Base-by-base conservation (phyloP, 2,113 vertebrate species). In the Cercocebus atys region DNA sequence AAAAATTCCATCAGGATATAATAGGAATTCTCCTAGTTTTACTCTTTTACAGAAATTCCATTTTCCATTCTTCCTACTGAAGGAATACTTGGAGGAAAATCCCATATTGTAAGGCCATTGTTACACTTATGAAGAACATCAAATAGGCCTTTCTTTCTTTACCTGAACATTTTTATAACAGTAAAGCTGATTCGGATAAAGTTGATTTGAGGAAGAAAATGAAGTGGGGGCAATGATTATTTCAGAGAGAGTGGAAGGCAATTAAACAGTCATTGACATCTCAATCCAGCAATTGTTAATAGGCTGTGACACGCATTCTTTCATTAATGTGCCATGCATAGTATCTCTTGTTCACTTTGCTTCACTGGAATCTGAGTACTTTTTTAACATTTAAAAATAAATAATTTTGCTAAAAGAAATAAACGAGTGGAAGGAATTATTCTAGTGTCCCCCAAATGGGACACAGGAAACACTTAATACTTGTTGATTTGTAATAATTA, bases 371-470 rank as follows among this genome's bases (percentile, higher is more conserved):
- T 59, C 78, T 68, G 73, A 76, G 45, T 32, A 68, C 23, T 87
- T 86, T n/a, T 94, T 95, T 83, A 90, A 90, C 13, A 47, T 79
- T 82, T 89, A 57, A 95, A 88, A 93, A 92, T 38, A 87, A 85
- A 61, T 64, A 68, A 47, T 30, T n/a, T 61, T 93, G 40, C 35
- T 80, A 43, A 80, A 85, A 83, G 47, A 93, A 81, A 90, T 70
- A 94, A 35, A 40, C 2, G 7, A 64, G 35, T n/a, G 61, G 8
- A 32, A 57, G 47, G 83, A 89, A 91, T 30, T 47, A 52, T 20
- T 80, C 68, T 25, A 57, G 43, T 64, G 61, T 64, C 12, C 25
- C 61, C 72, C 52, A 64, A 25, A 52, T 3, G 30, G 43, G 75
- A 61, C 52, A 85, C 0, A 11, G 52, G 35, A 55, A 59, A 94